Percentiles rank a stretch among this genome's conserved stretches.
Evolutionary conservation across 2,797 vertebrate species (phyloP).

Genomic region (Phoeniculus purpureus): DNA sequence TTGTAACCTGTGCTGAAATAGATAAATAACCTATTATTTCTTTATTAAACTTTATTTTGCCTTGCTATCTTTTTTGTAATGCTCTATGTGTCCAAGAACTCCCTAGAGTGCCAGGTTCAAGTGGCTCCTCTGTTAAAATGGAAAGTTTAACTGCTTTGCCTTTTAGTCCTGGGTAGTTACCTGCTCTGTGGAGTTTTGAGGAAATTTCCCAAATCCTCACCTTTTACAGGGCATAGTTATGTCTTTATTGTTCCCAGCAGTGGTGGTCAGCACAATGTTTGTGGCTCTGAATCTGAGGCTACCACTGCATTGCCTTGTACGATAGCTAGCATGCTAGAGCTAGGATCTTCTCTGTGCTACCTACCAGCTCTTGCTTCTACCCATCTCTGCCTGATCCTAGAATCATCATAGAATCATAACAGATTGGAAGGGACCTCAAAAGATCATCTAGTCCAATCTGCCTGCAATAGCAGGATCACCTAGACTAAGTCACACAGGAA

Average conservation of each 20-base stretch:
- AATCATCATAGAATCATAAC: no score
- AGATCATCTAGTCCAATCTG: no score
- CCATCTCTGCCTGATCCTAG: neutral
- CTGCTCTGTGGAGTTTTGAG: neutral
- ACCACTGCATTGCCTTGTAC: no score
- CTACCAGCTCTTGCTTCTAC: neutral
- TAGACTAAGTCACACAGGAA: no score
- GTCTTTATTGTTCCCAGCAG: neutral
- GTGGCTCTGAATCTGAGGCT: neutral
- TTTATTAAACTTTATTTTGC: neutral
- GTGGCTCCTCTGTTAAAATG: neutral
- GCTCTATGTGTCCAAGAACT: neutral
- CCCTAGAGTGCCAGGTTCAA: neutral
- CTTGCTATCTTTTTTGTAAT: neutral
- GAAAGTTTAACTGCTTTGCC: neutral
- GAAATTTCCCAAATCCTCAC: neutral
- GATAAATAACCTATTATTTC: no score
- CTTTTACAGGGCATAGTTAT: neutral
- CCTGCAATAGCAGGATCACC: no score
- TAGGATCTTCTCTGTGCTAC: neutral
- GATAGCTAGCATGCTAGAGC: neutral
- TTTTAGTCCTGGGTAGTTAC: neutral
- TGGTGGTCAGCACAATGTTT: neutral
- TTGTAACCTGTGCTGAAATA: neutral
- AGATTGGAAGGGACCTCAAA: no score